Conservation (phyloP, 2,888 invertebrate species). For the Yponomeuta cagnagella region DNA sequence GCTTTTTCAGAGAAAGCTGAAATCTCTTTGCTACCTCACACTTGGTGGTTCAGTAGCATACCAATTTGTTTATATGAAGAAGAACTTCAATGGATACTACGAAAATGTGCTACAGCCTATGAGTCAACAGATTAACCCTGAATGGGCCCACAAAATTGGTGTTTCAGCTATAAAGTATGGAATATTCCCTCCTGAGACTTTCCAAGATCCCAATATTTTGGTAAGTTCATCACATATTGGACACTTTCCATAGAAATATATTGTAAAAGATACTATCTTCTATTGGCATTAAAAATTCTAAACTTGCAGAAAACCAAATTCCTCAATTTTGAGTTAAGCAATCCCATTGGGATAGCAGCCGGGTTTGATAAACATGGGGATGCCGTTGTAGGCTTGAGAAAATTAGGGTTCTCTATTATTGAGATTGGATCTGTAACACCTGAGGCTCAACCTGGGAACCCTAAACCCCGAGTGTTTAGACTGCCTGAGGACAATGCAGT, state of each 20-base stretch:
- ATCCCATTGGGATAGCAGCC: constrained; percentile 98
- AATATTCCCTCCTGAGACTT: constrained; percentile 77
- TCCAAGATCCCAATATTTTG: constrained; percentile 78
- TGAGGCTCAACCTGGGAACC: constrained; percentile 93
- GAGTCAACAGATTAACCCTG: constrained; percentile 83
- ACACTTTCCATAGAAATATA: background rate
- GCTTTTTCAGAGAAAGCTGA: constrained; percentile 79
- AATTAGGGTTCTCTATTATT: constrained; percentile 94
- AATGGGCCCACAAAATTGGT: constrained; percentile 88
- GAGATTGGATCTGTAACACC: constrained; percentile 98
- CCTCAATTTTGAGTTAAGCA: constrained; percentile 83
- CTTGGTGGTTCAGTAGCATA: constrained; percentile 80
- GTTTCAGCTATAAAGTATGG: constrained; percentile 85
- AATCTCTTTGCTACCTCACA: constrained; percentile 79
- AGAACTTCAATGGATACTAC: constrained; percentile 88
- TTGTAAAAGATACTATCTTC: background rate
- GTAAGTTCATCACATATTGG: constrained; percentile 54
- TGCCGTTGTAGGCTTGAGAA: constrained; percentile 86
- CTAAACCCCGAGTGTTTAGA: constrained; percentile 94
- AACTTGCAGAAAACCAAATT: constrained; percentile 79
- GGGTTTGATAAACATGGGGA: constrained; percentile 99
- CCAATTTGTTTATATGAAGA: constrained; percentile 80
- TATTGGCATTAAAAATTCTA: constrained; percentile 12
- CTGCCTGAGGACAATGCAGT: constrained; percentile 89
- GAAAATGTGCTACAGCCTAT: constrained; percentile 82